These are phyloP conservation scores for Petrocephalus sullivani DNA, from an alignment of 2,797 vertebrate genomes.

Conservation along the genomic window DNA sequence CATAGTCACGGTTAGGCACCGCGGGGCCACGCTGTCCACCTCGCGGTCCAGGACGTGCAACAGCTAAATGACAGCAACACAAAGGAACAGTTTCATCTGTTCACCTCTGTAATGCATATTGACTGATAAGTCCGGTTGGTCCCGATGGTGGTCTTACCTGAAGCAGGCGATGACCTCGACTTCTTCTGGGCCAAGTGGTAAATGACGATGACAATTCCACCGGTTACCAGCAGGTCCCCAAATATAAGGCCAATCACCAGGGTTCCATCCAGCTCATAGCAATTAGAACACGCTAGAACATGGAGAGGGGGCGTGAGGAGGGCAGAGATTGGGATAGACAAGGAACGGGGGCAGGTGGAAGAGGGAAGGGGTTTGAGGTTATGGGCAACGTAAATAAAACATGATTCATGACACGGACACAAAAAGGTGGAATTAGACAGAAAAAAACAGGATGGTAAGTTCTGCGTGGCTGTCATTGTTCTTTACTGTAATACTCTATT, in stretches of 20 bases:
- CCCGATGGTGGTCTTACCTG: slow-evolving; percentile 34
- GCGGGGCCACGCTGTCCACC: slow-evolving; percentile 21
- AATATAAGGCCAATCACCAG: accelerated
- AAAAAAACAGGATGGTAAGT: background rate
- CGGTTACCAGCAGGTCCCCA: slow-evolving; percentile 42
- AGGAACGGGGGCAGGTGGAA: background rate
- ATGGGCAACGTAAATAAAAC: background rate
- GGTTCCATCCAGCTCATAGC: slow-evolving; percentile 31
- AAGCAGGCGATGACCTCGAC: background rate
- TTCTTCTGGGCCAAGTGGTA: slow-evolving; percentile 44
- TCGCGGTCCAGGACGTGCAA: slow-evolving; percentile 21
- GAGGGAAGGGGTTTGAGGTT: background rate
- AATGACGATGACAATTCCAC: slow-evolving; percentile 33
- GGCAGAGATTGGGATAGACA: background rate
- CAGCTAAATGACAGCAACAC: slow-evolving; percentile 7
- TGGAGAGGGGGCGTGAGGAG: background rate
- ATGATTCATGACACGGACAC: background rate
- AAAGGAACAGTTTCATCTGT: background rate
- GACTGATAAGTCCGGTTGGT: background rate
- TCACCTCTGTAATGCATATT: background rate
- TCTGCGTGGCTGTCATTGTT: background rate
- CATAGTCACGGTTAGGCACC: slow-evolving; percentile 41
- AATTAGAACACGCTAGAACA: slow-evolving; percentile 49
- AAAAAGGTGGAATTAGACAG: background rate
- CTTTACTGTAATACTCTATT: background rate